phyloP scores from a whole-genome alignment of 2,113 vertebrate genomes.

The Psophia crepitans region DNA sequence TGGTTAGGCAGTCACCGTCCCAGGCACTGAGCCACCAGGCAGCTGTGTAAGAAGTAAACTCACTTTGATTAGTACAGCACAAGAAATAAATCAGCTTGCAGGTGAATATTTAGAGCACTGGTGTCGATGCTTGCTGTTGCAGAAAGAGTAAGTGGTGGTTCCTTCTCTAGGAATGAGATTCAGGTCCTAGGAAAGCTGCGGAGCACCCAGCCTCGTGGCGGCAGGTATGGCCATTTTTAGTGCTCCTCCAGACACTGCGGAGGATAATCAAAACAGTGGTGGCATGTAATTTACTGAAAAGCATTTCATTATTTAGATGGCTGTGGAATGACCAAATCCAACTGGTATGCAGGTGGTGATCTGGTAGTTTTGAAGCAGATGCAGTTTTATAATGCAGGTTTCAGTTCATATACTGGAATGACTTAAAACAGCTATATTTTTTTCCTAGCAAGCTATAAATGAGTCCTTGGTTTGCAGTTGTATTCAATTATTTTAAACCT shows the following conservation, averaged over 20 bases:
- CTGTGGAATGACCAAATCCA: conserved; percentile 51
- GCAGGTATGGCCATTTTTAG: background rate
- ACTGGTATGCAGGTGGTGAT: conserved; percentile 46
- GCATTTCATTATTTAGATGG: conserved; percentile 48
- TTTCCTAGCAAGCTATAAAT: conserved; percentile 56
- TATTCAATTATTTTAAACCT: conserved; percentile 68
- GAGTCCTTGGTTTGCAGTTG: conserved; percentile 59
- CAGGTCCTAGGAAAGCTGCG: fast-evolving
- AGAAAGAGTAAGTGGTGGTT: background rate
- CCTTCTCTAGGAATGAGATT: background rate
- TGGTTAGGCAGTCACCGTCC: fast-evolving
- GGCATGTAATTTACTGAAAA: conserved; percentile 31
- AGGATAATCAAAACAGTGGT: conserved; percentile 25
- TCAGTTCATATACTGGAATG: conserved; percentile 58
- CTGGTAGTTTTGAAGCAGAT: conserved; percentile 46
- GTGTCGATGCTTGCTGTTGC: fast-evolving
- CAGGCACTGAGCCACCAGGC: background rate
- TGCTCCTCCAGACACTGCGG: background rate
- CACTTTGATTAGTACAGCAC: background rate
- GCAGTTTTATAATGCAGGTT: conserved; percentile 64
- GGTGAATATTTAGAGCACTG: background rate
- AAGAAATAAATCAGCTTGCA: background rate
- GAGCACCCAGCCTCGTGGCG: background rate
- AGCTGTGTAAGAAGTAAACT: background rate
- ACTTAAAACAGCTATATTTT: conserved; percentile 58